A percentile compares a stretch with the other conserved stretches of the same genome.
Conservation (phyloP, 1,140 invertebrate species). For the Helicoverpa zea region DNA sequence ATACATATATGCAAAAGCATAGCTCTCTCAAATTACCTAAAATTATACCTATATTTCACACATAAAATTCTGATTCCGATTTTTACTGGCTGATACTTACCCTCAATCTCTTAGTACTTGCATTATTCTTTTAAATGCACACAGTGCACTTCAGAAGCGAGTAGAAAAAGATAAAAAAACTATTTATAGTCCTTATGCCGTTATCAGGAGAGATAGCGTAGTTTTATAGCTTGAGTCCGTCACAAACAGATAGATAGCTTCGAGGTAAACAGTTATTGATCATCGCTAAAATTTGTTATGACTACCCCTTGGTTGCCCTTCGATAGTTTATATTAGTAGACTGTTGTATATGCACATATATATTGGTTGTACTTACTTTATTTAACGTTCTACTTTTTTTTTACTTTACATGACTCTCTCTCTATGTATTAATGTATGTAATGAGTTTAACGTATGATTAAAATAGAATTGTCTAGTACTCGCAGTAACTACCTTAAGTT, state of each 20-base stretch:
- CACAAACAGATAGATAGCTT: conserved; percentile 31
- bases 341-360: neutral
- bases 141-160: conserved; percentile 18
- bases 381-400: neutral
- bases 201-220: conserved; percentile 7
- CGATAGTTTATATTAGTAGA: neutral
- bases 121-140: too few species aligned
- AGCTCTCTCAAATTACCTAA: too few species aligned
- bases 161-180: conserved; percentile 37
- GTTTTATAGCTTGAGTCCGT: conserved; percentile 5
- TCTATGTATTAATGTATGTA: too few species aligned
- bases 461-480: too few species aligned
- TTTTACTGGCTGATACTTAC: too few species aligned
- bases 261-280: conserved; percentile 32
- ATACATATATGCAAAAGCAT: too few species aligned
- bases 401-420: neutral
- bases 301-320: conserved; percentile 19
- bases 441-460: too few species aligned
- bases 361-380: neutral
- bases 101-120: too few species aligned
- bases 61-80: too few species aligned
- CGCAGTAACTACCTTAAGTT: too few species aligned
- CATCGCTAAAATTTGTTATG: conserved; percentile 27
- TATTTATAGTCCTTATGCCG: conserved; percentile 18
- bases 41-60: too few species aligned